These are phyloP conservation scores for Huso huso DNA, from an alignment of 2,797 vertebrate genomes.

Conservation along the genomic window DNA sequence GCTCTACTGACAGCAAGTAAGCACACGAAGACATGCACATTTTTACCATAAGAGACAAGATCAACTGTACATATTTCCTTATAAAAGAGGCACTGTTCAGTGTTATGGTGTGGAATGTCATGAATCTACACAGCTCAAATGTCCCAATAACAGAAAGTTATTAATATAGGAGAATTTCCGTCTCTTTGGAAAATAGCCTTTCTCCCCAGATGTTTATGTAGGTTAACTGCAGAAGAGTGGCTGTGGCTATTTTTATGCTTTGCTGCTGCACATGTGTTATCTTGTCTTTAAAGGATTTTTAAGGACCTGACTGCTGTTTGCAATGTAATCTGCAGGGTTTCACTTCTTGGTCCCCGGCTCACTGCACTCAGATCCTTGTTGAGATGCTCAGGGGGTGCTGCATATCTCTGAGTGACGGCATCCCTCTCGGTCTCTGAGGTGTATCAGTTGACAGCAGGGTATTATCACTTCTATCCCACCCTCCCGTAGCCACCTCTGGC, in stretches of 20 bases:
- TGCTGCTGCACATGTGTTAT: background rate
- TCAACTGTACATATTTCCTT: too few species aligned
- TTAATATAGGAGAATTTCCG: background rate
- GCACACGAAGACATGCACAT: background rate
- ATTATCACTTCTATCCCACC: background rate
- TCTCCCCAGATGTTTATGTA: conserved; percentile 1
- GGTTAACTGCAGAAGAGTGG: background rate
- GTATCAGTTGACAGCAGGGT: background rate
- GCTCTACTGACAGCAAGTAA: background rate
- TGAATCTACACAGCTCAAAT: too few species aligned
- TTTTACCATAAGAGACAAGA: background rate
- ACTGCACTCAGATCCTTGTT: background rate
- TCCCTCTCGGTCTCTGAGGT: conserved; percentile 2
- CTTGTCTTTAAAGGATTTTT: background rate
- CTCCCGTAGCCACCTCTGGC: background rate
- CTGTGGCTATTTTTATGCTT: background rate
- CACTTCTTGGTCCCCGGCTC: background rate
- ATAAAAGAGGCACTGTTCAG: too few species aligned
- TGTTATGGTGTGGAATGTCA: too few species aligned
- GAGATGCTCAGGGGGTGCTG: background rate
- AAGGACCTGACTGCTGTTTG: background rate
- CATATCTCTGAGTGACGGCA: background rate
- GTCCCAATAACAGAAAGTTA: background rate
- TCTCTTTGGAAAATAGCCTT: background rate
- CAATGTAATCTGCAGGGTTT: background rate